Base-by-base conservation (phyloP, 2,888 invertebrate genomes). In the Caenorhabditis sp. region DNA sequence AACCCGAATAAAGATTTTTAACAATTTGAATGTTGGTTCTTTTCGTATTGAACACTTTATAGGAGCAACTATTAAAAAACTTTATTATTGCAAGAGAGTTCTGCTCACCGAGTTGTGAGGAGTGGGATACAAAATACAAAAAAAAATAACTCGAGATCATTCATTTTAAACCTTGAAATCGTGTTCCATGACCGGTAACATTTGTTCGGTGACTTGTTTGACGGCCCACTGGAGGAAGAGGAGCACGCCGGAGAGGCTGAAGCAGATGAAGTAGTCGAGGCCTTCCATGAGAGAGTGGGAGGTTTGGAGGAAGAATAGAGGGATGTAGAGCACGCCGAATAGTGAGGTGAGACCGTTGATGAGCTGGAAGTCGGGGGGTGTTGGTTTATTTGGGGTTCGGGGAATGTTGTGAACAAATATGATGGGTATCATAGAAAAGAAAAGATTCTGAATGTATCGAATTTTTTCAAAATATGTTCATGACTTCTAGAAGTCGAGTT, bases 131-230 rank as follows among this genome's bases (percentile, higher is more conserved):
- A 54, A 38, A 54, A 31, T 31, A 68, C 22, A 19, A 22, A 19
- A 41, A 16, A 64, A 14, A 47, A 31, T 49, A 38, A 6, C 14
- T 10, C 14, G 41, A 35, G 26, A 58, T 58, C 16, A 14, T 47
- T 6, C 26, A 75, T 38, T 31, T 81, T 58, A 82, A 51, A 82
- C 82, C 80, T 84, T 80, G 61, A 84, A 84, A 58, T 80, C 76
- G 68, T 84, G 85, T 74, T 87, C 87, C 85, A 87, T 87, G 41
- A 87, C 77, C 68, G 87, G 87, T 74, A 87, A 61, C 87, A 87
- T 87, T 76, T 85, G 84, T 72, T 87, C 87, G 70, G 84, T 84
- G 75, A 85, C 82, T 59, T 73, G 59, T 76, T 79, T 84, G 47
- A 75, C 70, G 12, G 74, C 66, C 73, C 73, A 79, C 26, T 76